Conservation (phyloP, 2,888 invertebrate species). For the Celastrina argiolus region DNA sequence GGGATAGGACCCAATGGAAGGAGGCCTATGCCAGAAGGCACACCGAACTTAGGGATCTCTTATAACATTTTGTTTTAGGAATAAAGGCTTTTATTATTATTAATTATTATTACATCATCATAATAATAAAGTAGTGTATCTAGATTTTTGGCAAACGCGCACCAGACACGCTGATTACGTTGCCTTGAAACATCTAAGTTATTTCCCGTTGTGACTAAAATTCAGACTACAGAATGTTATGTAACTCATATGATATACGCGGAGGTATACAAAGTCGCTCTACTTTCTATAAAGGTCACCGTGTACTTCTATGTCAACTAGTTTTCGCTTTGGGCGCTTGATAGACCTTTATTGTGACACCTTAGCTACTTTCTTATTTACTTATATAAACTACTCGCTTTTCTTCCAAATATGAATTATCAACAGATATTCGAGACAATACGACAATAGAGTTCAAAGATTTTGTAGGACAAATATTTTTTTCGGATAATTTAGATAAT, state of each 20-base stretch:
- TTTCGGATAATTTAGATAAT: no score
- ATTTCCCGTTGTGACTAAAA: not conserved
- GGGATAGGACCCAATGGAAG: no score
- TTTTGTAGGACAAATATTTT: no score
- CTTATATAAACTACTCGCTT: no score
- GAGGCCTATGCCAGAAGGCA: no score
- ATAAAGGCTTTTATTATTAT: no score
- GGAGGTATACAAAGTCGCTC: conserved; percentile 2
- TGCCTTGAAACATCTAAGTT: conserved; percentile 18
- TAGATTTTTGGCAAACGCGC: conserved; percentile 6
- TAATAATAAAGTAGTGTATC: not conserved
- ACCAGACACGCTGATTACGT: not conserved
- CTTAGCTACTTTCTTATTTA: not conserved
- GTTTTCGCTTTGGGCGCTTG: conserved; percentile 19
- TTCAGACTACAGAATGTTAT: conserved; percentile 17
- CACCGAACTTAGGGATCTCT: no score
- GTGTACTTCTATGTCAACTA: conserved; percentile 20
- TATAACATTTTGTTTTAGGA: no score
- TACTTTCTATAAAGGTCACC: conserved; percentile 19
- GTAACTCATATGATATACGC: conserved; percentile 17
- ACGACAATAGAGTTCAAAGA: no score
- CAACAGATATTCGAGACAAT: no score
- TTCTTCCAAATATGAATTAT: no score
- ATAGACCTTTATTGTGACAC: not conserved
- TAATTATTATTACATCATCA: no score